Evolutionary conservation across 2,113 vertebrate genomes (phyloP), one percentile per base, ranked within the genome.

Genomic region (Oreotrochilus melanogaster): DNA sequence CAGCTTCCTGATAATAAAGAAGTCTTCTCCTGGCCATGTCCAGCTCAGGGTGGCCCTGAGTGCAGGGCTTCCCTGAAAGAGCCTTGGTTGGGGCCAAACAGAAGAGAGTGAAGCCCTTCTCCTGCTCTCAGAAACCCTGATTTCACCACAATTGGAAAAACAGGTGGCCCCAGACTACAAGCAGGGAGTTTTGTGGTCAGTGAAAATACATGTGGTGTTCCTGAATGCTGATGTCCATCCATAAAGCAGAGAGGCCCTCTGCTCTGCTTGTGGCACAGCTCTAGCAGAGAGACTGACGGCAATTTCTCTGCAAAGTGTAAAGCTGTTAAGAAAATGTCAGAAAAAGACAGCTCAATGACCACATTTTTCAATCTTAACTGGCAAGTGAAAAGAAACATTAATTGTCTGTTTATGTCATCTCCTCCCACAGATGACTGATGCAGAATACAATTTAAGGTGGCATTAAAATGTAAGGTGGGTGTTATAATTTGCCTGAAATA

Each of bases 401-500:
- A 97, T 97, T 97, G 86, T 96, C 94, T 97, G 94, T 97, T 97
- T 97, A 88, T 96, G 94, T 96, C 96, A 97, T 97, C 88, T 83
- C 95, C 81, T 94, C 97, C 95, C 91, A 96, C 96, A 95, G 79
- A 67, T 96, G 93, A 92, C 95, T 96, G 96, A 95, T 94, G 94
- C 88, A 94, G 89, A 93, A 94, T 95, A 86, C 93, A 82, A 86
- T 62, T 76, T 94, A 92, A 94, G 96, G 91, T 91, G 89, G 93
- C 88, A 95, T 97, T 96, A 91, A 97, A 93, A 93, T 62, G 51
- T 64, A 79, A 97, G 84, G 97, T 96, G 96, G 97, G 96, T 96
- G 96, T 96, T 81, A 72, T 94, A 97, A 97, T 95, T 97, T 94
- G 86, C 96, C 76, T 96, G 56, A 89, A 92, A 80, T 88, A 92